phyloP scores from a whole-genome alignment of 2,888 invertebrate genomes.

The Syrphus vitripennis region DNA sequence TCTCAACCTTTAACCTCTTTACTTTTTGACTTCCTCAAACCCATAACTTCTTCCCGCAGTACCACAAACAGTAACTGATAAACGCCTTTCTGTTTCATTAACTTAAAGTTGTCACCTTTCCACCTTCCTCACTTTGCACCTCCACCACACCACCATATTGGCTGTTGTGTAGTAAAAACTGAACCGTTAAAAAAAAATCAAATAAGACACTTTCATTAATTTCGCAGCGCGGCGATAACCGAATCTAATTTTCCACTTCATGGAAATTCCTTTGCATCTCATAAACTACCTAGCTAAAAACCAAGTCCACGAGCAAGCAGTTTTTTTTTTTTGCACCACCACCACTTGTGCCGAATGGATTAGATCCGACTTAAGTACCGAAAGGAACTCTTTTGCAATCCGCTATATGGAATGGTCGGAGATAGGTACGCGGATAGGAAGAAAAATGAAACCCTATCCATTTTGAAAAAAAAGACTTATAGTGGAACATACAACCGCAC shows the following conservation, averaged over 20 bases:
- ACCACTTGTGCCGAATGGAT: constrained; percentile 67
- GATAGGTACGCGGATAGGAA: constrained; percentile 41
- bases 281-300: constrained; percentile 50
- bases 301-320: constrained; percentile 14
- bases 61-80: neutral
- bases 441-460: constrained; percentile 71
- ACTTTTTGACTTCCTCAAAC: neutral
- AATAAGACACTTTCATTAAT: constrained; percentile 66
- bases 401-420: constrained; percentile 13
- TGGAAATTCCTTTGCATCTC: constrained; percentile 64
- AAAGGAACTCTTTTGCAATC: constrained; percentile 70
- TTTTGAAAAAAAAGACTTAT: constrained; percentile 33
- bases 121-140: neutral
- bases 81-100: constrained; percentile 51
- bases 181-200: neutral
- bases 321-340: no score
- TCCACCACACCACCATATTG: neutral
- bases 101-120: constrained; percentile 44
- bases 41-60: constrained; percentile 1
- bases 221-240: constrained; percentile 58
- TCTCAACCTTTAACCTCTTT: neutral
- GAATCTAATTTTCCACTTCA: constrained; percentile 68
- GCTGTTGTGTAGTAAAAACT: neutral
- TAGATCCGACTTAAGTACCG: constrained; percentile 68
- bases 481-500: constrained; percentile 20